Evolutionary conservation across 2,113 vertebrate species (phyloP).

Genomic region (Corythornis cristatus): DNA sequence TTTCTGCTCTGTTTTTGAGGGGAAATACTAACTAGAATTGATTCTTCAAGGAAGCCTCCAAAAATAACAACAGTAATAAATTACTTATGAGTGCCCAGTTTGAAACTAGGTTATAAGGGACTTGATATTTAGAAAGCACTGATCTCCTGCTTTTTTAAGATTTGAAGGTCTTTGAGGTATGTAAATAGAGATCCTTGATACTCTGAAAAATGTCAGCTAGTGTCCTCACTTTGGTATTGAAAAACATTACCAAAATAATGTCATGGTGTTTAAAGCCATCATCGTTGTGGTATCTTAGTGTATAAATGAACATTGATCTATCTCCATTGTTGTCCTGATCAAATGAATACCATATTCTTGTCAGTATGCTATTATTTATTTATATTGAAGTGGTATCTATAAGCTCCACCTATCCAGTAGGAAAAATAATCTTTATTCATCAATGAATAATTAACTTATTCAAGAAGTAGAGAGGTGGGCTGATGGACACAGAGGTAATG

Average conservation of each 20-base stretch:
- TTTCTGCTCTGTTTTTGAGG: not conserved
- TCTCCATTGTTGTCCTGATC: not conserved
- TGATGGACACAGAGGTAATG: not conserved
- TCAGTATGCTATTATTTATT: conserved; percentile 4
- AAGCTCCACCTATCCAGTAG: not conserved
- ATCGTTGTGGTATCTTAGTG: not conserved
- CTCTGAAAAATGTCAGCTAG: not conserved
- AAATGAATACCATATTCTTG: not conserved
- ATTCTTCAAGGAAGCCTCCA: conserved; percentile 8
- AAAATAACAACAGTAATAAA: conserved; percentile 31
- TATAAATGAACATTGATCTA: not conserved
- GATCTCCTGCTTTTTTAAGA: not conserved
- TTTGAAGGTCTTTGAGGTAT: not conserved
- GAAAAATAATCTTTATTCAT: not conserved
- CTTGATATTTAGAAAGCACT: not conserved
- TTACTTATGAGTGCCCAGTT: conserved; percentile 2
- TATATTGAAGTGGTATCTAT: not conserved
- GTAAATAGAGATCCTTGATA: not conserved
- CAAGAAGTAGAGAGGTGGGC: not conserved
- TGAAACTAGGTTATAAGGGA: not conserved
- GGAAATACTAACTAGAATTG: not conserved
- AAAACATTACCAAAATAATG: not conserved
- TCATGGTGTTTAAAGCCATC: not conserved
- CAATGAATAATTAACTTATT: conserved; percentile 1
- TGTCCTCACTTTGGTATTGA: not conserved